Evolutionary conservation across 2,888 invertebrate genomes (phyloP).

Genomic region (Reticulitermes lucifugus): DNA sequence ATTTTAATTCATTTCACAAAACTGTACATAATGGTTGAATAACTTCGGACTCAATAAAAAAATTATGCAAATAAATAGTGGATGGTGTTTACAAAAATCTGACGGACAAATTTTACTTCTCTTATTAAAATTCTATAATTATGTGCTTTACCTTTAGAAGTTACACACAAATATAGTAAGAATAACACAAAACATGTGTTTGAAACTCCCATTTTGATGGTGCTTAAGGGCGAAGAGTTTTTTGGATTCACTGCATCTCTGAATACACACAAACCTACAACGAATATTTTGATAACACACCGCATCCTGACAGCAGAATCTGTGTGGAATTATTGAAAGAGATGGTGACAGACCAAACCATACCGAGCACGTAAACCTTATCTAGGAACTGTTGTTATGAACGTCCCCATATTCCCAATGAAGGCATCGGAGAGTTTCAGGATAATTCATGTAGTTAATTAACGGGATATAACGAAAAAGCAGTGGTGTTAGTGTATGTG

Average conservation of each 20-base stretch:
- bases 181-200: neutral
- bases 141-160: neutral
- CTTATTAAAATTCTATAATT: too few species aligned
- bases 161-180: neutral
- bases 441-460: constrained; percentile 44
- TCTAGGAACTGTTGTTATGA: neutral
- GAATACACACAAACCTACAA: constrained; percentile 15
- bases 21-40: too few species aligned
- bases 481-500: constrained; percentile 5
- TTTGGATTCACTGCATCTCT: neutral
- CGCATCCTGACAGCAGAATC: constrained; percentile 32
- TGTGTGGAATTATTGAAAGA: constrained; percentile 29
- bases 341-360: neutral
- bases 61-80: too few species aligned
- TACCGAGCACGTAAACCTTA: constrained; percentile 9
- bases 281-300: constrained; percentile 29
- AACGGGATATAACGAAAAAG: constrained; percentile 30
- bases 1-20: too few species aligned
- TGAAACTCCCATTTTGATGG: neutral
- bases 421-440: constrained; percentile 23
- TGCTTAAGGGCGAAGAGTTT: neutral
- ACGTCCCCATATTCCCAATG: neutral
- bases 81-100: too few species aligned
- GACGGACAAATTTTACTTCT: too few species aligned
- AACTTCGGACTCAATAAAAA: too few species aligned